A percentile compares a stretch with the other conserved stretches of the same genome.
These are phyloP conservation scores for Myripristis jacobus DNA, from an alignment of 2,797 vertebrate genomes.

Conservation along the genomic window DNA sequence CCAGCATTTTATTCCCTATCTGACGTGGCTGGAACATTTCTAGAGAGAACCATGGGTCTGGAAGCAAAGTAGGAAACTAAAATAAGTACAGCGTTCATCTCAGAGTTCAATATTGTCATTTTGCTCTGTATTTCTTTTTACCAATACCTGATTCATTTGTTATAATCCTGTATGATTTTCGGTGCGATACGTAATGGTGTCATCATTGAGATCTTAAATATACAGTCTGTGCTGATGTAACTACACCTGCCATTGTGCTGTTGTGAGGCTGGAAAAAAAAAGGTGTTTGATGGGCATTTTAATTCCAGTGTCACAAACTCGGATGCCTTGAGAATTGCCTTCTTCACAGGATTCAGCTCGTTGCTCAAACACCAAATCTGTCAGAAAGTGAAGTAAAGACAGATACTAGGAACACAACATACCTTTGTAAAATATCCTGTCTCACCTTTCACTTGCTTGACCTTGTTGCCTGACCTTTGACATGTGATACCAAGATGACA, in stretches of 20 bases:
- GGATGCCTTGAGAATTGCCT: conserved; percentile 21
- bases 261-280: conserved; percentile 22
- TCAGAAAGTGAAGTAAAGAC: not conserved
- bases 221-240: conserved; percentile 19
- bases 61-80: conserved; percentile 1
- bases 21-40: conserved; percentile 22
- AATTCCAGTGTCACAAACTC: conserved; percentile 17
- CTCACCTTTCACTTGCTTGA: not conserved
- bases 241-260: conserved; percentile 1
- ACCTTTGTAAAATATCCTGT: not conserved
- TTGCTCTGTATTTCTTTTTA: conserved; percentile 10
- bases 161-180: conserved; percentile 14
- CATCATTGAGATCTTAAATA: not conserved
- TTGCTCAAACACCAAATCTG: conserved; percentile 1
- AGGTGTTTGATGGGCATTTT: conserved; percentile 14
- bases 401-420: not conserved
- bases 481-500: conserved; percentile 2
- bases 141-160: conserved; percentile 8
- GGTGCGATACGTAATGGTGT: not conserved
- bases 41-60: conserved; percentile 2
- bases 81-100: not conserved
- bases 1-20: conserved; percentile 15
- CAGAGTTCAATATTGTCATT: not conserved
- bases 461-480: conserved; percentile 16
- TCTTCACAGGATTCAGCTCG: not conserved